A percentile compares a stretch with the other conserved stretches of the same genome.
phyloP scores from a whole-genome alignment of 2,888 invertebrate species.

The Mesorhabditis sp. region DNA sequence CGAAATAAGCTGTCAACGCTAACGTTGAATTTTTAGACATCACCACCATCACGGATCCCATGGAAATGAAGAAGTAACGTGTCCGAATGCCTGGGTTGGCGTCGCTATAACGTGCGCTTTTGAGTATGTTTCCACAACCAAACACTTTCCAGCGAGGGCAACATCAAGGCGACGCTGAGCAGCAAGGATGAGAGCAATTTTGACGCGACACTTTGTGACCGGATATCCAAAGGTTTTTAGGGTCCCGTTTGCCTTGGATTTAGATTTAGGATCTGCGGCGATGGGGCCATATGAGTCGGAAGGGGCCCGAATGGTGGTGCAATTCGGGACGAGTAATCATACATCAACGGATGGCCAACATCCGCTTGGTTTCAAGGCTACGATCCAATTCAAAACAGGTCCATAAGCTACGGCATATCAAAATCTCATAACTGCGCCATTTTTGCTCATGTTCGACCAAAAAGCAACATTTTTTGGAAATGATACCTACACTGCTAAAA shows the following conservation, averaged over 20 bases:
- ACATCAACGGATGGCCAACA: constrained; percentile 24
- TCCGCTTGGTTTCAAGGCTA: constrained; percentile 59
- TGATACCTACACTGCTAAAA: too few species aligned
- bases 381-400: constrained; percentile 61
- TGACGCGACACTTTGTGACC: constrained; percentile 48
- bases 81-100: constrained; percentile 48
- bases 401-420: neutral
- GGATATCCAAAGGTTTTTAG: constrained; percentile 19
- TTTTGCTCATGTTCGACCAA: too few species aligned
- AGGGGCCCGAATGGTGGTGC: constrained; percentile 58
- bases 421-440: too few species aligned
- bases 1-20: too few species aligned
- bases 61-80: constrained; percentile 30
- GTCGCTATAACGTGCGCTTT: constrained; percentile 28
- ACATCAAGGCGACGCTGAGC: constrained; percentile 42
- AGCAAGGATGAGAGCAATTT: constrained; percentile 49
- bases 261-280: constrained; percentile 19
- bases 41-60: neutral
- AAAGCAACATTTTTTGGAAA: too few species aligned
- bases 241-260: neutral
- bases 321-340: constrained; percentile 58
- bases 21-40: too few species aligned
- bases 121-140: neutral
- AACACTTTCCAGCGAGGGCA: constrained; percentile 16
- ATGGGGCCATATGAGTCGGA: constrained; percentile 45